Conservation (phyloP, 35 echinoderm and acorn worm species). For the Heliocidaris erythrogramma region DNA sequence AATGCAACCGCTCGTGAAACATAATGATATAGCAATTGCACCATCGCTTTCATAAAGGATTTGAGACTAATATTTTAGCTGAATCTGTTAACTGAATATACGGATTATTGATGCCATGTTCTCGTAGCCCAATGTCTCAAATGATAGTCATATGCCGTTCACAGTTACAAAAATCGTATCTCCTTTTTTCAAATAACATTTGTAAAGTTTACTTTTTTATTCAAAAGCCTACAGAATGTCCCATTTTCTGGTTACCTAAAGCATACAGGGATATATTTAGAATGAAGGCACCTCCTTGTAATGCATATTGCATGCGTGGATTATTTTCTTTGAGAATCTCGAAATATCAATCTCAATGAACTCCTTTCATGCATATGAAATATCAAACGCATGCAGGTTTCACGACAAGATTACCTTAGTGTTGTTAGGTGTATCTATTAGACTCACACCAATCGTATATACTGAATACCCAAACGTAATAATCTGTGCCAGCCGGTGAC, state of each 20-base stretch:
- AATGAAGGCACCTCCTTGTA: not conserved
- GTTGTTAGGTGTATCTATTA: not conserved
- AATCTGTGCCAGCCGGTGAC: too few relatives aligned
- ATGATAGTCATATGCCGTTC: too few relatives aligned
- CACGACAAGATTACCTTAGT: not conserved
- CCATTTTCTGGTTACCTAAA: not conserved
- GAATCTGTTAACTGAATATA: not conserved
- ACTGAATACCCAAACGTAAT: too few relatives aligned
- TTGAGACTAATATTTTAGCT: too few relatives aligned
- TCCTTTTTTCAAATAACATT: too few relatives aligned
- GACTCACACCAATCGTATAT: too few relatives aligned
- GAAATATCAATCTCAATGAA: not conserved
- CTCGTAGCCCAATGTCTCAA: too few relatives aligned
- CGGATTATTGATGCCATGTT: too few relatives aligned
- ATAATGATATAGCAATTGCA: too few relatives aligned
- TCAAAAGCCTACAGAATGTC: not conserved
- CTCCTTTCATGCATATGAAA: not conserved
- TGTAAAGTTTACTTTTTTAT: too few relatives aligned
- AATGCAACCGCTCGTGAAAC: too few relatives aligned
- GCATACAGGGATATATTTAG: not conserved
- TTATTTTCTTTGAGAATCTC: not conserved
- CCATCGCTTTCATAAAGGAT: not conserved
- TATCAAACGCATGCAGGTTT: not conserved
- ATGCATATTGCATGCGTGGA: not conserved
- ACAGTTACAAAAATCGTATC: not conserved